Base-by-base conservation (phyloP, 1,140 invertebrate genomes). In the Hyles vespertilio region DNA sequence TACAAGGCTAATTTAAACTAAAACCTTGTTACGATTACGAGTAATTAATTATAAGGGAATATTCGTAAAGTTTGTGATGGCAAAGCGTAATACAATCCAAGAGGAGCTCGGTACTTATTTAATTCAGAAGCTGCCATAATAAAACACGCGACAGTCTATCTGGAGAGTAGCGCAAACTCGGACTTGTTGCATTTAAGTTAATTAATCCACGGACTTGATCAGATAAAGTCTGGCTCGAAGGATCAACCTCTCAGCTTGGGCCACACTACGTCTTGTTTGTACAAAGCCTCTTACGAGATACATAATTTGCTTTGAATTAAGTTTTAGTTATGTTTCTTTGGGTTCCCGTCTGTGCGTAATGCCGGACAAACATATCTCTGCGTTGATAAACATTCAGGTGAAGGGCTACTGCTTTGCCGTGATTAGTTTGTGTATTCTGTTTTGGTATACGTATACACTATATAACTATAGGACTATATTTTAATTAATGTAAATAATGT, bases 121-220 rank as follows among this genome's bases (percentile, higher is more conserved):
- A 82, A 84, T 77, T 85, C 78, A 77, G 67, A 54, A 72, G 72
- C 73, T 76, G 70, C 68, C 64, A 80, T 87, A 83, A 85, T 87
- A 85, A 81, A 81, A 84, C 68, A 78, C 74, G 70, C 70, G 84
- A 82, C 79, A 76, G 75, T 74, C 79, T 70, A 72, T 77, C 69
- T 79, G 54, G 67, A 85, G 79, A 82, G 80, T 72, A 82, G 72
- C 51, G 78, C 81, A 87, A 85, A 85, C 81, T 78, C 68, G 72
- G 73, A 85, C 81, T 85, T 85, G 82, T 85, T 87, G 82, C 84
- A 83, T 85, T 85, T 84, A 81, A 87, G 71, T 85, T 87, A 87
- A 87, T 87, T 85, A 87, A 87, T 83, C 79, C 72, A 63, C 51
- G 47, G 64, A 63, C 69, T 82, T 79, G 74, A 87, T 81, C 81